Percentiles rank a stretch among this genome's conserved stretches.
Evolutionary conservation across 2,797 vertebrate species (phyloP).

Genomic region (Poecilia wingei): DNA sequence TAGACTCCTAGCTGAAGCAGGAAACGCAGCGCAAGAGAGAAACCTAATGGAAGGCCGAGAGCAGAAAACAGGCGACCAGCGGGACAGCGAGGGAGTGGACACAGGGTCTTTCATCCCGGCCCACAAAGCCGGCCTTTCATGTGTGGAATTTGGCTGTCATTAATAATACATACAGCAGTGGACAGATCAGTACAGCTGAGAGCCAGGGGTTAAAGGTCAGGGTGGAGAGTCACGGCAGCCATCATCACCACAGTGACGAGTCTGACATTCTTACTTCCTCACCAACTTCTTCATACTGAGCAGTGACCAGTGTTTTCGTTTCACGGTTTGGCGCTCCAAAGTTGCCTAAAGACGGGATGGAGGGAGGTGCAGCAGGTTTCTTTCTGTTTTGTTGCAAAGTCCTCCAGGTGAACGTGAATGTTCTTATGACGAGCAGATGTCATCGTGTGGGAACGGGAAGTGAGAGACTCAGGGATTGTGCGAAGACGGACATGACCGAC

Average conservation of each 20-base stretch:
- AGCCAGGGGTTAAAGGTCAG: conserved; percentile 68
- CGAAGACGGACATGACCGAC: conserved; percentile 26
- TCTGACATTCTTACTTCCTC: conserved; percentile 60
- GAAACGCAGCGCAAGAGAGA: neutral
- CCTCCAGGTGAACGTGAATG: conserved; percentile 44
- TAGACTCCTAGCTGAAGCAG: conserved; percentile 6
- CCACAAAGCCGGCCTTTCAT: conserved; percentile 81
- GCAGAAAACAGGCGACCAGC: conserved; percentile 34
- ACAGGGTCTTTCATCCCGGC: conserved; percentile 71
- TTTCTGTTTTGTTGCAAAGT: conserved; percentile 1
- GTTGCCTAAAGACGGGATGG: conserved; percentile 3
- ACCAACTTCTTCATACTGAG: conserved; percentile 37
- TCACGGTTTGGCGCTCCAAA: conserved; percentile 22
- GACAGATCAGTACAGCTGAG: conserved; percentile 51
- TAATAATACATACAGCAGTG: conserved; percentile 78
- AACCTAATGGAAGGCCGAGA: conserved; percentile 23
- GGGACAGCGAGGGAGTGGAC: conserved; percentile 41
- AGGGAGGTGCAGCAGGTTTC: conserved; percentile 14
- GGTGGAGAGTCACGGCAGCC: conserved; percentile 46
- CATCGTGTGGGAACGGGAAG: conserved; percentile 21
- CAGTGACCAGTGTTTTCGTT: conserved; percentile 11
- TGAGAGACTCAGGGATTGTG: conserved; percentile 14
- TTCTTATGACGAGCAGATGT: conserved; percentile 41
- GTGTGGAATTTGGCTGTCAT: conserved; percentile 78
- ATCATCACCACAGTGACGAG: conserved; percentile 43